Base-by-base conservation (phyloP, 2,113 vertebrate species). In the Tachuris rubrigastra region DNA sequence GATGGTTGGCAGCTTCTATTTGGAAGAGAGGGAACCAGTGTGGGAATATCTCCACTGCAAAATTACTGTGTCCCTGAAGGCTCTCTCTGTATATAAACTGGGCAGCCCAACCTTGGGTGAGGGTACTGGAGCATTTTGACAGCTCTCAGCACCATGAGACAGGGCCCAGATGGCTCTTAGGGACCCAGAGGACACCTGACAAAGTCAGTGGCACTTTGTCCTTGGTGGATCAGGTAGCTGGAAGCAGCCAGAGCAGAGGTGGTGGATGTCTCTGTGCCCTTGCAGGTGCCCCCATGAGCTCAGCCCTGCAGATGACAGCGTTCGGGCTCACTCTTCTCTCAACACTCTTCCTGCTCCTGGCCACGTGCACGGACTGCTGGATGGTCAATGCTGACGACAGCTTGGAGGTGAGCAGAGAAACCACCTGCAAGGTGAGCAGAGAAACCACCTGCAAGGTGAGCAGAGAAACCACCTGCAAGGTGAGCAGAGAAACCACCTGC, bases 311-410 rank as follows among this genome's bases (percentile, higher is more conserved):
- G 90, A 69, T 97, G 89, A 67, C 52, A 5, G 97, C 95, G 1
- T 97, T 98, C 0, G 85, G 73, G 23, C 76, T 98, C 3, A 83
- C 96, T 55, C 93, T 98, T 15, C 62, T 98, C 68, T 98, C 98
- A 8, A 93, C 97, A 6, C 7, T 98, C 63, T 97, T 98, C 94
- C 94, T 98, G 5, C 90, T 98, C 17, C 96, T 97, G 22, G 98
- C 98, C 37, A 98, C 98, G 0, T 98, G 98, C 97, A 98, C 98
- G 0, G 98, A 98, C 82, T 98, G 98, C 91, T 98, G 98, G 98
- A 98, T 98, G 97, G 97, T 98, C 62, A 98, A 98, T 3, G 89
- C 97, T 10, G 98, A 98, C 3, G 98, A 98, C 92, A 98, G 97
- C 82, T 44, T 98, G 87, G 98, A 98, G 98, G 98, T 98, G 88